A percentile compares a stretch with the other conserved stretches of the same genome.
These are phyloP conservation scores for Melanogrammus aeglefinus DNA, from an alignment of 2,797 vertebrate genomes.

Conservation along the genomic window DNA sequence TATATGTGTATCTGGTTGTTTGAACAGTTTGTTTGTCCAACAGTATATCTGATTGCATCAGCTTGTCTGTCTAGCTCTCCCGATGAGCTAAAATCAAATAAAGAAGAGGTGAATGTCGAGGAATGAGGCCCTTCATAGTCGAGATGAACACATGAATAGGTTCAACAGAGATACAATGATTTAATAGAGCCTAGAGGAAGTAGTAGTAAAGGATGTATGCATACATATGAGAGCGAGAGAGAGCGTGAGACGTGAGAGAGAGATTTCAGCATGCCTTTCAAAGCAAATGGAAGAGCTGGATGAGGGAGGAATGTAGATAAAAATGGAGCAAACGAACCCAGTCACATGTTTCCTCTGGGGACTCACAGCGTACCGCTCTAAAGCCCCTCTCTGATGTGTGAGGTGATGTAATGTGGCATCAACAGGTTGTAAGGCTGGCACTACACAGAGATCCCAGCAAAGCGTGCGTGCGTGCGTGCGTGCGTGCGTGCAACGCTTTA, in stretches of 20 bases:
- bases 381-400: constrained; percentile 41
- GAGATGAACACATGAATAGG: too few relatives aligned
- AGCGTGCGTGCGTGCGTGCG: constrained; percentile 5
- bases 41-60: neutral
- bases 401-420: constrained; percentile 68
- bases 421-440: constrained; percentile 66
- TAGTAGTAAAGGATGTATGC: too few relatives aligned
- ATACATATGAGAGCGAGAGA: too few relatives aligned
- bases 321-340: neutral
- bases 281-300: neutral
- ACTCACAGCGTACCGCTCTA: neutral
- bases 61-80: neutral
- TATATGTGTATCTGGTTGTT: constrained; percentile 9
- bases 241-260: neutral
- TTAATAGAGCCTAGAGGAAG: too few relatives aligned
- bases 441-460: constrained; percentile 5
- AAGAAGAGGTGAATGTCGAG: too few relatives aligned
- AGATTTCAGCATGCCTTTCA: neutral
- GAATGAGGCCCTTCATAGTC: too few relatives aligned
- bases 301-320: neutral
- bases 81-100: neutral
- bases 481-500: constrained; percentile 19
- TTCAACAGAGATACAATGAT: too few relatives aligned
- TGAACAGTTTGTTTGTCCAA: neutral
- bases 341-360: too few relatives aligned